Percentiles rank a stretch among this genome's conserved stretches.
These are phyloP conservation scores for Sphenopsis melanotis DNA, from an alignment of 2,797 vertebrate species.

Conservation along the genomic window DNA sequence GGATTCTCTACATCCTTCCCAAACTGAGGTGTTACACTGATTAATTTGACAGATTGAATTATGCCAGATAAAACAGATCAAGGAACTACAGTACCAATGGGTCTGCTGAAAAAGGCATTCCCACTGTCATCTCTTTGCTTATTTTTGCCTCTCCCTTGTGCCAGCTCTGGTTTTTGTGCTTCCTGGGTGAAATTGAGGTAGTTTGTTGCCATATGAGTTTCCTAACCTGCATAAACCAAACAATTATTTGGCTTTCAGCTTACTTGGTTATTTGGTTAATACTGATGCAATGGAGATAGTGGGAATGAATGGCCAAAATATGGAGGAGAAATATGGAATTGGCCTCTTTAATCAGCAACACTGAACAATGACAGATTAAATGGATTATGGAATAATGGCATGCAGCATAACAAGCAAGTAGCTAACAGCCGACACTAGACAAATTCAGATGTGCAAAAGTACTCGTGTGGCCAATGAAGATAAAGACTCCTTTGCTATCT, in stretches of 20 bases:
- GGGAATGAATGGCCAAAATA: neutral
- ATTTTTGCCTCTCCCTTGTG: neutral
- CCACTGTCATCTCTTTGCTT: neutral
- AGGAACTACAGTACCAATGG: neutral
- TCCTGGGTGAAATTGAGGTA: neutral
- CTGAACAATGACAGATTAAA: conserved; percentile 25
- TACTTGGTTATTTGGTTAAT: neutral
- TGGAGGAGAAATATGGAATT: neutral
- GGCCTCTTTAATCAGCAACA: neutral
- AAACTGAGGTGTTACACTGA: neutral
- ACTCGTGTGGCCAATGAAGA: conserved; percentile 8
- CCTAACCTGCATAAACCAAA: neutral
- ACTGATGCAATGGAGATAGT: neutral
- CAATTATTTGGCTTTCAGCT: neutral
- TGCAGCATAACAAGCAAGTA: neutral
- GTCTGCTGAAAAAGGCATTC: conserved; percentile 1
- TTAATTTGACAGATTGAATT: neutral
- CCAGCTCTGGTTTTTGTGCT: neutral
- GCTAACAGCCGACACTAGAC: conserved; percentile 8
- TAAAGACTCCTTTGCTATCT: conserved; percentile 42
- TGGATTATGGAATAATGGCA: conserved; percentile 39
- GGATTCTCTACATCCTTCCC: neutral
- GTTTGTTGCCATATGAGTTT: neutral
- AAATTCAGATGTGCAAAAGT: conserved; percentile 29
- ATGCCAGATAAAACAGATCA: too few species aligned